Conservation (phyloP, 2,888 invertebrate species). For the Xylocampa areola region DNA sequence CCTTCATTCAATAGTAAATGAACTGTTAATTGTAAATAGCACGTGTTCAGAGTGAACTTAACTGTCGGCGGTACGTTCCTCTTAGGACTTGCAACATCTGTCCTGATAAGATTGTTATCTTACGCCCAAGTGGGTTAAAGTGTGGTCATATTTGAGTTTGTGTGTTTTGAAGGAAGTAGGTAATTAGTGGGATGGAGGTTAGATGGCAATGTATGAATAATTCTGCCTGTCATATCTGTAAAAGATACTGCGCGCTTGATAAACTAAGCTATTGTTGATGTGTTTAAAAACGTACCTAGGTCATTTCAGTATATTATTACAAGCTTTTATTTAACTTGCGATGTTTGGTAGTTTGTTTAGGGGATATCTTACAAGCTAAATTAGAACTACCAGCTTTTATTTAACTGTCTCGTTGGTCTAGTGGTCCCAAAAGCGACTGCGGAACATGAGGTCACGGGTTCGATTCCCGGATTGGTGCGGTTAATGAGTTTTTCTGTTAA, state of each 20-base stretch:
- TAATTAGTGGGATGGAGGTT: constrained; percentile 41
- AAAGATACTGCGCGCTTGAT: neutral
- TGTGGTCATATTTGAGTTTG: constrained; percentile 42
- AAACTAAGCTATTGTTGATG: too few relatives aligned
- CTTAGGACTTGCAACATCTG: constrained; percentile 59
- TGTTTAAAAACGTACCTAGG: too few relatives aligned
- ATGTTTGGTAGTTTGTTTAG: too few relatives aligned
- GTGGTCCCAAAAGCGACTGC: too few relatives aligned
- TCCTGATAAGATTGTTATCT: constrained; percentile 56
- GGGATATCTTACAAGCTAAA: too few relatives aligned
- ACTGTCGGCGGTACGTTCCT: constrained; percentile 70
- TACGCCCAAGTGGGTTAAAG: constrained; percentile 47
- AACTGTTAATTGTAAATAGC: constrained; percentile 66
- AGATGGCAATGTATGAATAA: constrained; percentile 19
- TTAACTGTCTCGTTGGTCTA: too few relatives aligned
- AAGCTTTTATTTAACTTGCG: too few relatives aligned
- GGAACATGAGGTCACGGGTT: too few relatives aligned
- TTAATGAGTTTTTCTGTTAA: too few relatives aligned
- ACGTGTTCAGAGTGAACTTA: constrained; percentile 74
- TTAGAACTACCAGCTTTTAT: too few relatives aligned
- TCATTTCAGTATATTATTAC: too few relatives aligned
- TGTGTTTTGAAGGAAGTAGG: constrained; percentile 28
- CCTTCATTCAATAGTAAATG: constrained; percentile 66
- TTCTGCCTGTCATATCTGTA: neutral
- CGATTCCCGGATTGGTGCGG: too few relatives aligned